Evolutionary conservation across 2,113 vertebrate genomes (phyloP), one percentile per base, ranked within the genome.

Genomic region (Platysteira castanea): DNA sequence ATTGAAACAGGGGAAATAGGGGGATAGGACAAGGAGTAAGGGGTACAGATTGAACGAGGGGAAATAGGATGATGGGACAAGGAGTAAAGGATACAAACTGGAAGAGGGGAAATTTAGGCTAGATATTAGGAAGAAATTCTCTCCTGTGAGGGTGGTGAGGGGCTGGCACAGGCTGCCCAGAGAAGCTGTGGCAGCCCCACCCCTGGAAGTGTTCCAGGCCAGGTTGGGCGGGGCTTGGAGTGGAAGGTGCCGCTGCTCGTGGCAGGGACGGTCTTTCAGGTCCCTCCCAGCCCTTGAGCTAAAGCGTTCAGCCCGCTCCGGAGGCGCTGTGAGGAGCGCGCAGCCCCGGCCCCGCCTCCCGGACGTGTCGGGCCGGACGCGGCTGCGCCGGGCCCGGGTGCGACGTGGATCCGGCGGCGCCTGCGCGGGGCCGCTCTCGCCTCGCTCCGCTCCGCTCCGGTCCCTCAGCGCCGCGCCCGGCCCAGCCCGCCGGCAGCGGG

Each of bases 381-480:
- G 92, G 75, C 52, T 52, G 83, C 53, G 92, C 59, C 19, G 6
- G 57, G 13, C n/a, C 5, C 24, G 35, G 54, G 11, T 95, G 97
- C 96, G 97, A 96, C 97, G 97, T 97, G 93, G 97, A 97, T 46
- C 18, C 39, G 18, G 23, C n/a, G 0, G 92, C 96, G 95, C 97
- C 67, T 89, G 96, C 97, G 97, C 71, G 33, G 24, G 21, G 27
- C 39, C 3, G 37, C 31, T 16, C 10, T 30, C 44, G 33, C 16
- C 37, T 7, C 35, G 33, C 16, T 35, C 42, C 21, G 33, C 16
- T 47, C 11, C 35, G 33, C 16, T 35, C 42, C 21, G 17, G 14
- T 11, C 49, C 49, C 46, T 37, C 18, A 12, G 54, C 54, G 7
- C 37, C 37, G 61, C 20, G 20, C 71, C 46, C 54, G 64, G 54